These are phyloP conservation scores for Agelas oroides DNA, from an alignment of 37 sponge, comb jelly and placozoan genomes.

Conservation along the genomic window DNA sequence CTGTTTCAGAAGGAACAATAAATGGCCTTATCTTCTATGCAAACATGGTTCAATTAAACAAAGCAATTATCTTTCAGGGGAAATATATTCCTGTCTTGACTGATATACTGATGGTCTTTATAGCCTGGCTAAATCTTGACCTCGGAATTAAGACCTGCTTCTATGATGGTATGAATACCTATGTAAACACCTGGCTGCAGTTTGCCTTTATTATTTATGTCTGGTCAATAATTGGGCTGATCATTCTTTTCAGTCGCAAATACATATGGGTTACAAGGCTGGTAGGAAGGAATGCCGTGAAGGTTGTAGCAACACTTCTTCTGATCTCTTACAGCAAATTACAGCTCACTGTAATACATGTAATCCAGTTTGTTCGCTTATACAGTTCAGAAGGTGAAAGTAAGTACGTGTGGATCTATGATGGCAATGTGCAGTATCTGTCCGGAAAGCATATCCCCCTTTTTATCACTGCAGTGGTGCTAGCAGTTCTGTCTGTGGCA, in stretches of 20 bases:
- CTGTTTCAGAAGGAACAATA: not conserved
- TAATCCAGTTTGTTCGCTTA: not conserved
- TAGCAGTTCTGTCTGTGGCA: not conserved
- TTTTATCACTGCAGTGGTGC: not conserved
- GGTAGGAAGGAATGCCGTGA: conserved; percentile 12
- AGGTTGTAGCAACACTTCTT: conserved; percentile 31
- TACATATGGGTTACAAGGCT: not conserved
- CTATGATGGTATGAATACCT: conserved; percentile 40
- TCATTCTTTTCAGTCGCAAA: conserved; percentile 9
- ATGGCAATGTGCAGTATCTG: conserved; percentile 3
- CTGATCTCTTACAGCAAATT: conserved; percentile 33
- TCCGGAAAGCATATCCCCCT: conserved; percentile 2
- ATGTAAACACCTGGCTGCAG: conserved; percentile 13
- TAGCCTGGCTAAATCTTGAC: no score
- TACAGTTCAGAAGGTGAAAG: not conserved
- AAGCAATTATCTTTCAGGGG: not conserved
- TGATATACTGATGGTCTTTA: not conserved
- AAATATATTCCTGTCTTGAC: no score
- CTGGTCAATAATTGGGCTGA: not conserved
- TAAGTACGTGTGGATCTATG: conserved; percentile 1
- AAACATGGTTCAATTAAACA: not conserved
- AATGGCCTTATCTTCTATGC: not conserved
- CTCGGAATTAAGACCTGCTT: conserved; percentile 35
- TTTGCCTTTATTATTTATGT: conserved; percentile 22
- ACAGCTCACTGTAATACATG: not conserved